Evolutionary conservation across 2,888 invertebrate species (phyloP).

Genomic region (Polyommatus iphigenia): DNA sequence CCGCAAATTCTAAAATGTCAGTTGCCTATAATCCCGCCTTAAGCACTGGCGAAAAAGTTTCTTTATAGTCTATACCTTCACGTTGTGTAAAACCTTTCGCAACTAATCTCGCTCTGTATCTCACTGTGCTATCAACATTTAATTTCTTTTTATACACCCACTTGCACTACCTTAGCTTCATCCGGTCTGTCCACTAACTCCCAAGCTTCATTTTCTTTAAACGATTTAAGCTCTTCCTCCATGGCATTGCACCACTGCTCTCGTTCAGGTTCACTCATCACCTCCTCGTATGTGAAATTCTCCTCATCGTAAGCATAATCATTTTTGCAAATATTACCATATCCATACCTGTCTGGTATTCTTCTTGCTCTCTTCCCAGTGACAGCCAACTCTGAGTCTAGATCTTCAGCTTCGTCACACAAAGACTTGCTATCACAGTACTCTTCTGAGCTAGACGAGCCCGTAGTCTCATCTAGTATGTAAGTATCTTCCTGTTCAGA

Average conservation of each 20-base stretch:
- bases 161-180: constrained; percentile 29
- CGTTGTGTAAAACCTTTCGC: constrained; percentile 36
- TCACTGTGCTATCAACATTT: constrained; percentile 38
- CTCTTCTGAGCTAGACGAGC: constrained; percentile 35
- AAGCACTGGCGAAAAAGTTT: constrained; percentile 42
- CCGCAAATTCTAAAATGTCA: no score
- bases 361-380: constrained; percentile 24
- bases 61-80: constrained; percentile 34
- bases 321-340: constrained; percentile 32
- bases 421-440: constrained; percentile 33
- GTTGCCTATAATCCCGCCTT: no score
- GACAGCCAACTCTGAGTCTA: no score
- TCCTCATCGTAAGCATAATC: constrained; percentile 26
- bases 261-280: constrained; percentile 33
- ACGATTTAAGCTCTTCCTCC: constrained; percentile 35
- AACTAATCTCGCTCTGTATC: constrained; percentile 37
- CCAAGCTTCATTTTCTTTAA: constrained; percentile 37
- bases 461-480: constrained; percentile 31
- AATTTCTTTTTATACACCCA: constrained; percentile 32
- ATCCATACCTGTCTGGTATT: constrained; percentile 33
- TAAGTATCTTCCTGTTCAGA: constrained; percentile 32
- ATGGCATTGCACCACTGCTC: constrained; percentile 35
- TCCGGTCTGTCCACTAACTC: constrained; percentile 33
- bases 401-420: background rate
- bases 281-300: constrained; percentile 34